Conservation (phyloP, 2,113 vertebrate genomes). For the Pagrus major region DNA sequence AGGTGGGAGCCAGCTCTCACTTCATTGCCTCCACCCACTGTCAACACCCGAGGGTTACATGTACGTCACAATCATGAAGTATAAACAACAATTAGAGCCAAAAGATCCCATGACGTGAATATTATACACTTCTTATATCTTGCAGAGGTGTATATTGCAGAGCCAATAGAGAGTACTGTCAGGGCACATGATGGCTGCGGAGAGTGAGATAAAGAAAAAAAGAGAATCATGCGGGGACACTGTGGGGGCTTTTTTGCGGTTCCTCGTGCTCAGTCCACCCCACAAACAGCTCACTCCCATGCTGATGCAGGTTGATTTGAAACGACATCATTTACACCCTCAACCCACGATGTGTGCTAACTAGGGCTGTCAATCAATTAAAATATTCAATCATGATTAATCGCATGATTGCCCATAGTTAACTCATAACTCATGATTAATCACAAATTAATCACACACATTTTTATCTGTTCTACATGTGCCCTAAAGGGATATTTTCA, state of each 20-base stretch:
- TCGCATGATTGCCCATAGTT: too few species aligned
- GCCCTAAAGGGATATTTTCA: too few species aligned
- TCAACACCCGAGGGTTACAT: constrained; percentile 5
- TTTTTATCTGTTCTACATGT: too few species aligned
- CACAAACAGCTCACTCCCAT: background rate
- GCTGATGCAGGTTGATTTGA: too few species aligned
- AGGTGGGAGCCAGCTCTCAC: constrained; percentile 35
- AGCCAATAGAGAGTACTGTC: background rate
- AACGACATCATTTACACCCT: too few species aligned
- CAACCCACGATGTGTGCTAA: too few species aligned
- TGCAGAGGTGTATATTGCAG: background rate
- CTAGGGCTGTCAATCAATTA: too few species aligned
- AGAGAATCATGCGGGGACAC: background rate
- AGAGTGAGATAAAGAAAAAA: background rate
- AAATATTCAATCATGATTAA: too few species aligned
- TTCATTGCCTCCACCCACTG: constrained; percentile 40
- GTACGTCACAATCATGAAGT: constrained; percentile 20
- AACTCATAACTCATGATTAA: too few species aligned
- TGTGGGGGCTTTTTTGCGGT: background rate
- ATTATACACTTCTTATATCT: background rate
- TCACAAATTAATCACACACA: too few species aligned
- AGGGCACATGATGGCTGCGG: background rate
- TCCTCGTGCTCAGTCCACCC: background rate
- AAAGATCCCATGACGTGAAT: background rate
- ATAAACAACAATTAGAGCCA: constrained; percentile 13